Evolutionary conservation across 2,797 vertebrate genomes (phyloP).

Genomic region (Perodicticus potto): DNA sequence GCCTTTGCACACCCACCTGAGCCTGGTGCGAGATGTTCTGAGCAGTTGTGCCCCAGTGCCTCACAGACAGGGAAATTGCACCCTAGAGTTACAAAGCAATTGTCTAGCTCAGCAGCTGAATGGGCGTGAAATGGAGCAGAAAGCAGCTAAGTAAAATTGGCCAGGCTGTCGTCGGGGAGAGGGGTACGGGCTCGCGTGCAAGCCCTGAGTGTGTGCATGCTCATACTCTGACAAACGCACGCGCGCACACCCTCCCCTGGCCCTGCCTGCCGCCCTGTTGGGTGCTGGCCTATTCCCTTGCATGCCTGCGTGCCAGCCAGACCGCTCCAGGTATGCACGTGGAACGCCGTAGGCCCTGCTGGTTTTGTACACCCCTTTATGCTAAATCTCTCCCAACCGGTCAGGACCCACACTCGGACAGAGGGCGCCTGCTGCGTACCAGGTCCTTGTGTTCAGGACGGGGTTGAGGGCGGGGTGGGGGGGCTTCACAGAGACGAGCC

Average conservation of each 20-base stretch:
- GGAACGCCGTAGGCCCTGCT: neutral
- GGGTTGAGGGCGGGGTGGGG: rapidly evolving
- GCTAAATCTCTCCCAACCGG: rapidly evolving
- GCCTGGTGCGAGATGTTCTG: conserved; percentile 40
- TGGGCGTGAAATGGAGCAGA: conserved; percentile 89
- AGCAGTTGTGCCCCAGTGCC: conserved; percentile 74
- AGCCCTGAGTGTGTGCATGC: neutral
- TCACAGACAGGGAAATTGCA: conserved; percentile 87
- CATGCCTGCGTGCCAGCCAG: rapidly evolving
- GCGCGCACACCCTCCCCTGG: rapidly evolving
- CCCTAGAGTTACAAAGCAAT: conserved; percentile 89
- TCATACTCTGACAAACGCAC: too few relatives aligned
- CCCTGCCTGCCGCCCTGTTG: neutral
- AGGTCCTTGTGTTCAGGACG: neutral
- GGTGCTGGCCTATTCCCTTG: rapidly evolving
- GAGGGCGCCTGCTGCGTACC: rapidly evolving
- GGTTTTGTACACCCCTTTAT: neutral
- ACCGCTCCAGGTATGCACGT: rapidly evolving
- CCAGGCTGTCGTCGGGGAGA: conserved; percentile 82
- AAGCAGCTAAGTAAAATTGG: conserved; percentile 85
- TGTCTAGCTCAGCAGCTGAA: conserved; percentile 88
- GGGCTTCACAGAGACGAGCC: neutral
- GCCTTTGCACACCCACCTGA: neutral
- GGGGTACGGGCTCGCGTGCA: neutral
- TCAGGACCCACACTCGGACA: neutral